phyloP scores from a whole-genome alignment of 1,140 invertebrate genomes.

The Pantala flavescens region DNA sequence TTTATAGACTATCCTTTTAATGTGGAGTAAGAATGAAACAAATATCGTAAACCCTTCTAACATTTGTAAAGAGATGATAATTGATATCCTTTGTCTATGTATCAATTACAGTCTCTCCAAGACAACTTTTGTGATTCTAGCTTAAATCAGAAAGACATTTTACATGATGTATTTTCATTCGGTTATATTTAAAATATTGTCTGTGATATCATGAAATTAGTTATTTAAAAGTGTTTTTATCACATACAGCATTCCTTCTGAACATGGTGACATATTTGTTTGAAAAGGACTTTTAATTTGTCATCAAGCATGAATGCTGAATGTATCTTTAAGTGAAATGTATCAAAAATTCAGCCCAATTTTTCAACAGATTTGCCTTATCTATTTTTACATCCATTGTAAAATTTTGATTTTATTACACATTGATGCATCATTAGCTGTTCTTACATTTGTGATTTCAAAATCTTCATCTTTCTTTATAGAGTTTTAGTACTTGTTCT shows the following conservation, averaged over 20 bases:
- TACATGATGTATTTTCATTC: background rate
- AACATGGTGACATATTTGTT: background rate
- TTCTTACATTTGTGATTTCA: background rate
- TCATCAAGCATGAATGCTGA: background rate
- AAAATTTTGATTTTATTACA: background rate
- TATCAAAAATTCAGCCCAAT: background rate
- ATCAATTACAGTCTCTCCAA: background rate
- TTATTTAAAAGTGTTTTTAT: background rate
- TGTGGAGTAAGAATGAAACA: background rate
- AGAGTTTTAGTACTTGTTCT: background rate
- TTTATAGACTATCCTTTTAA: background rate
- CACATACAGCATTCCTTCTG: background rate
- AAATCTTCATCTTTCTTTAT: background rate
- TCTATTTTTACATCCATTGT: background rate
- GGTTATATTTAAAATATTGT: background rate
- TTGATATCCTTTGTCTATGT: background rate
- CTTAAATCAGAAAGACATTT: background rate
- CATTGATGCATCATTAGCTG: background rate
- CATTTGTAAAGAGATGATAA: too few relatives aligned
- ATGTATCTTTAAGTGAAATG: background rate
- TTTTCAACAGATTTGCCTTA: background rate
- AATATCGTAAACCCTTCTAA: too few relatives aligned
- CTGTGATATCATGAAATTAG: background rate
- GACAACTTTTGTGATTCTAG: slow-evolving; percentile 7
- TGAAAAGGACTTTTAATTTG: background rate